A percentile compares a stretch with the other conserved stretches of the same genome.
These are phyloP conservation scores for Sebastes cheni DNA, from an alignment of 2,797 vertebrate genomes.

Conservation along the genomic window DNA sequence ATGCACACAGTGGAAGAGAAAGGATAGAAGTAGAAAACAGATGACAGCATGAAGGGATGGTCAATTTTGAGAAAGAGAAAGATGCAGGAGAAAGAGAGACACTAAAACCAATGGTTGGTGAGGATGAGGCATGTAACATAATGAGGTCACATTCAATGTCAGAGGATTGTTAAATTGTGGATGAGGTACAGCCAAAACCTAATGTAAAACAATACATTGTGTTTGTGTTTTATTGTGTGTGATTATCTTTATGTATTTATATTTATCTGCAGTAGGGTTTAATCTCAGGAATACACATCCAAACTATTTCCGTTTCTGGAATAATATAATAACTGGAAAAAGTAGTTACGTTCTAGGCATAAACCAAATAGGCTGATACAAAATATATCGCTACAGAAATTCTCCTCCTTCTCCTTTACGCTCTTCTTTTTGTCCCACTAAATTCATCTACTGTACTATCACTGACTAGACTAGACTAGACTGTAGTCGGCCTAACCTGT, in stretches of 20 bases:
- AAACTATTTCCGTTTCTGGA: not conserved
- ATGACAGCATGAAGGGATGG: conserved; percentile 16
- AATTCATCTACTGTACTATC: no score
- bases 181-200: not conserved
- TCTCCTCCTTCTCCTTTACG: not conserved
- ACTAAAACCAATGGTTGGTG: not conserved
- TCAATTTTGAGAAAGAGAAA: conserved; percentile 10
- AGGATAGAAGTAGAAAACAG: conserved; percentile 25
- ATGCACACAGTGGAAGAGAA: conserved; percentile 35
- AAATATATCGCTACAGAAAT: not conserved
- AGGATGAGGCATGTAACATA: not conserved
- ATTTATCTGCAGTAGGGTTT: not conserved
- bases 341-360: no score
- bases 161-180: not conserved
- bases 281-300: not conserved
- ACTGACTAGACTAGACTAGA: no score
- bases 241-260: not conserved
- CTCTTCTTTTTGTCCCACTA: not conserved
- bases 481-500: no score
- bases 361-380: not conserved
- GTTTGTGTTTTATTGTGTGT: not conserved
- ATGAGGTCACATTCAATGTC: not conserved
- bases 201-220: not conserved
- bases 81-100: not conserved
- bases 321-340: no score